These are phyloP conservation scores for Malacoctenus gilli DNA, from an alignment of 2,797 vertebrate species.

Conservation along the genomic window DNA sequence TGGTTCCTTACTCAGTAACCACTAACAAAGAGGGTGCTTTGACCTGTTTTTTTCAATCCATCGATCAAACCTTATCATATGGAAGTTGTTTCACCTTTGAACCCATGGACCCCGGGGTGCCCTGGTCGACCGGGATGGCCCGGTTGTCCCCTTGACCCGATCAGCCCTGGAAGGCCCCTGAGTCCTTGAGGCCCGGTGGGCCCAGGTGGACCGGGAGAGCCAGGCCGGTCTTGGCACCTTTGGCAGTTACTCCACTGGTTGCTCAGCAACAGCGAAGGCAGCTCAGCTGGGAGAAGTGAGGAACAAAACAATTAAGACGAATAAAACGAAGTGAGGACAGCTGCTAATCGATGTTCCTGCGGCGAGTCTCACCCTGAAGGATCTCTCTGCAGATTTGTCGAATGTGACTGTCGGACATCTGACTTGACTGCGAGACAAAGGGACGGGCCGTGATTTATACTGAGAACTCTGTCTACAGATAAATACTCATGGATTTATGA, in stretches of 20 bases:
- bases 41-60: too few species aligned
- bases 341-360: constrained; percentile 7
- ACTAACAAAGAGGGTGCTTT: too few species aligned
- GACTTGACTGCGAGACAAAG: constrained; percentile 80
- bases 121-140: constrained; percentile 87
- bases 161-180: constrained; percentile 87
- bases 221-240: constrained; percentile 83
- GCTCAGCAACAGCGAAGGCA: constrained; percentile 85
- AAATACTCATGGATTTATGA: not conserved
- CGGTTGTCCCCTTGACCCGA: constrained; percentile 85
- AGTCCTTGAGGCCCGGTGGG: constrained; percentile 85
- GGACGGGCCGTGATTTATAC: not conserved
- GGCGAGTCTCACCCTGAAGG: constrained; percentile 87
- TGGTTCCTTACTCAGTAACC: too few species aligned
- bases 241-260: constrained; percentile 87
- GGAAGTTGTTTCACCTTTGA: constrained; percentile 93
- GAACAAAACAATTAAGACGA: constrained; percentile 18
- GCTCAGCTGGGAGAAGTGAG: constrained; percentile 83
- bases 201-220: constrained; percentile 85
- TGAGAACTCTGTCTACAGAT: too few species aligned
- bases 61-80: too few species aligned
- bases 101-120: constrained; percentile 84
- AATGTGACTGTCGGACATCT: constrained; percentile 91
- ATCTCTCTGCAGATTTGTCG: constrained; percentile 93
- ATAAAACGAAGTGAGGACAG: constrained; percentile 11